Base-by-base conservation (phyloP, 37 sponge, comb jelly and placozoan species). In the Halisarca cf. caerulea region DNA sequence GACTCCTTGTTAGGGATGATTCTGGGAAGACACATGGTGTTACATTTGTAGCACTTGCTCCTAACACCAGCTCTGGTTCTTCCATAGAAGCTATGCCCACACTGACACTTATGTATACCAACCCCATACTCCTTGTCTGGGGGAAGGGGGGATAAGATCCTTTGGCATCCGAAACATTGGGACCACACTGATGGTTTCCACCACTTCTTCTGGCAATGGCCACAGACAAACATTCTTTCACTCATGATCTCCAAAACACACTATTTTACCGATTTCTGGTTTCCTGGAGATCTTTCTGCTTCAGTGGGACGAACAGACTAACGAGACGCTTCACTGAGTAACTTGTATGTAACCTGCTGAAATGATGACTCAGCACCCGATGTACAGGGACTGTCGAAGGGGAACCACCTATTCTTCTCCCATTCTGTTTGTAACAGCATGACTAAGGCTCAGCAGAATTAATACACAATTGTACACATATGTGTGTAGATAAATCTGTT, bases 121-220 rank as follows among this genome's bases (percentile, higher is more conserved):
- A 80, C 40, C 21, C 86, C 86, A 66, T 47, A 86, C 59, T 86
- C 86, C 66, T 80, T 80, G 28, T 34, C 40, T 23, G 80, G 80
- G 5, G 78, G 79, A 23, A 86, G 80, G 24, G 86, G 71, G 6
- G 51, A 47, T 11, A 47, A 11, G 6, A 47, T 11, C 51, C 11
- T 6, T 14, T 47, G 51, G 51, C 51, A 62, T 6, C 25, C 64
- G 11, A 11, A 47, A 61, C 64, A 61, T 15, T 6, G 9, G 64
- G 30, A 23, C 6, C 30, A 61, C 6, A 7, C 64, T 23, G 5
- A 9, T 5, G 6, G 9, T 37, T 40, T 64, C 86, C 86, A 86
- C 86, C 86, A 86, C 9, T 7, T 40, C 18, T 69, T 42, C 14
- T 53, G n/a, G 45, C 86, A 86, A 0, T 17, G 38, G 0, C 20